phyloP scores from a whole-genome alignment of 1,140 invertebrate species.

The Caenorhabditis latens region DNA sequence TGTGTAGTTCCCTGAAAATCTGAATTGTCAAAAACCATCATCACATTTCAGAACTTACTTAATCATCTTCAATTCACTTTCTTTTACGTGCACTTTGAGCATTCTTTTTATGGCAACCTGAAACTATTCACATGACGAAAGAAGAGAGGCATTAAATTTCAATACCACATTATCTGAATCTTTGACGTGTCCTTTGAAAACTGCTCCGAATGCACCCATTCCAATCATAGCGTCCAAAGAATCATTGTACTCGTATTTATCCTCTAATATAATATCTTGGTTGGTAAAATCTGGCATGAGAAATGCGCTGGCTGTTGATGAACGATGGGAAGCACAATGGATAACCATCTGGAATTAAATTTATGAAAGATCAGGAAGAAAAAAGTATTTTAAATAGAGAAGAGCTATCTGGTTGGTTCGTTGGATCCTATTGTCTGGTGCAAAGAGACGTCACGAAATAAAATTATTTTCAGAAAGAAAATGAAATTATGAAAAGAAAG shows the following conservation, averaged over 20 bases:
- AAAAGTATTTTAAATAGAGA: background rate
- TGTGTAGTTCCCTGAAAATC: conserved; percentile 62
- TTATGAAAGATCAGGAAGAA: background rate
- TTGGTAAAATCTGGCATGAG: conserved; percentile 65
- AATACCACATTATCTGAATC: conserved; percentile 30
- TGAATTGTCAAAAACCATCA: background rate
- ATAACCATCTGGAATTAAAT: conserved; percentile 10
- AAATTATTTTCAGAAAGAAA: conserved; percentile 17
- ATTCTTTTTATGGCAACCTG: conserved; percentile 67
- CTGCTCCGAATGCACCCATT: conserved; percentile 70
- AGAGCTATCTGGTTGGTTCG: background rate
- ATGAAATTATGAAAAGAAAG: conserved; percentile 44
- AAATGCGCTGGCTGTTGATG: conserved; percentile 40
- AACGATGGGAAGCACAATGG: conserved; percentile 42
- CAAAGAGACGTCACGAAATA: conserved; percentile 42
- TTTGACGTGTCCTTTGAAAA: conserved; percentile 65
- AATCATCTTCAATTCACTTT: conserved; percentile 58
- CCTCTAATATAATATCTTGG: conserved; percentile 83
- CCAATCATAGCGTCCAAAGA: conserved; percentile 62
- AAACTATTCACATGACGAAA: conserved; percentile 3
- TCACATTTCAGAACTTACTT: conserved; percentile 30
- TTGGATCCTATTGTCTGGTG: conserved; percentile 8
- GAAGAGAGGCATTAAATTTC: background rate
- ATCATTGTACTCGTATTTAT: conserved; percentile 69
- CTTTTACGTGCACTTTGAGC: conserved; percentile 67